These are phyloP conservation scores for Mayetiola destructor DNA, from an alignment of 2,888 invertebrate species.

Conservation along the genomic window DNA sequence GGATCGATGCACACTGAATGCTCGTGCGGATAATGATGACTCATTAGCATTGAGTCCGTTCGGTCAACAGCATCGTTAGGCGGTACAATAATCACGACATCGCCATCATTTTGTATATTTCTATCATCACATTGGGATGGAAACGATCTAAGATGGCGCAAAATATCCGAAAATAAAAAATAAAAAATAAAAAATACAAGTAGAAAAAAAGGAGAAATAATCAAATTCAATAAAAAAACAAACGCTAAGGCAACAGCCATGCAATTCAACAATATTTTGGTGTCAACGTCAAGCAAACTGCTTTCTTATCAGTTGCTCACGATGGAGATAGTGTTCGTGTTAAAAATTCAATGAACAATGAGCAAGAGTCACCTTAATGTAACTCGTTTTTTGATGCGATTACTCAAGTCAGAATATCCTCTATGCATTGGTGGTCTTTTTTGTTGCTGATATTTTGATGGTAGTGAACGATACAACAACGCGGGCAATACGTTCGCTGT, in stretches of 20 bases:
- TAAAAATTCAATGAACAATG: no score
- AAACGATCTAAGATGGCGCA: constrained; percentile 29
- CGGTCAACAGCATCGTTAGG: constrained; percentile 30
- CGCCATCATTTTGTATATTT: constrained; percentile 26
- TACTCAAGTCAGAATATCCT: constrained; percentile 62
- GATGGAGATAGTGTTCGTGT: no score
- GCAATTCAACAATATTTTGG: no score
- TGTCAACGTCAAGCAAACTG: no score
- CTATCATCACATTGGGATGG: constrained; percentile 32
- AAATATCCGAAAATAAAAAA: constrained; percentile 13
- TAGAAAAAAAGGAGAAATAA: no score
- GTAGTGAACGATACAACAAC: no score
- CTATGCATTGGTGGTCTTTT: constrained; percentile 44
- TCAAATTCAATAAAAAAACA: no score
- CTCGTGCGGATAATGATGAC: constrained; percentile 20
- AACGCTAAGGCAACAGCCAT: no score
- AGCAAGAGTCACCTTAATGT: constrained; percentile 53
- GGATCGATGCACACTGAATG: constrained; percentile 24
- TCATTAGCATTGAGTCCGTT: constrained; percentile 23
- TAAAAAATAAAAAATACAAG: constrained; percentile 3
- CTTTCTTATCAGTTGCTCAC: no score
- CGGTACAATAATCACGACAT: constrained; percentile 41
- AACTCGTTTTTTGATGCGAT: constrained; percentile 68
- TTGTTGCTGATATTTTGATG: constrained; percentile 17
- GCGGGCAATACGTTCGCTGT: no score